Evolutionary conservation across 2,113 vertebrate species (phyloP), one percentile per base, ranked within the genome.

Genomic region (Cricetomys ansorgei): DNA sequence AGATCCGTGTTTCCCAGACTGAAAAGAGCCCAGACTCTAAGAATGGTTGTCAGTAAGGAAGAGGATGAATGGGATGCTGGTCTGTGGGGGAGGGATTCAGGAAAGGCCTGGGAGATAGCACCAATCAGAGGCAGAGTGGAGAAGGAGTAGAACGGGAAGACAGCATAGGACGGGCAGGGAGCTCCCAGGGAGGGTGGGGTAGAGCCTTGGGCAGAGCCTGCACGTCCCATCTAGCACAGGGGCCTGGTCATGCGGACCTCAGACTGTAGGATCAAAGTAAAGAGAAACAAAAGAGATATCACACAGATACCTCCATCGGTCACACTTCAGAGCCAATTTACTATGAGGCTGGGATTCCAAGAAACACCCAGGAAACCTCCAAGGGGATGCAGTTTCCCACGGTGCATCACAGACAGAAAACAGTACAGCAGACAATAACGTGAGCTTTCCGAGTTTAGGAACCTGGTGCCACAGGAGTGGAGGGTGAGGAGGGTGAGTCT

Each of bases 381-480:
- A 34, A 67, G 23, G 50, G 11, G 69, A 48, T 57, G 37, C 50
- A 27, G 6, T 45, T 27, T 15, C 62, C 37, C 25, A 7, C 34
- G 59, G 45, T 16, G 8, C 7, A 19, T 15, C 48, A 43, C 43
- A 31, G 64, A 5, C 11, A 5, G 57, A 37, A 40, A 31, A 65
- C 0, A 0, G 37, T 57, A 2, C 25, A 19, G 37, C 17, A 29
- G n/a, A 31, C 48, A 75, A 21, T 43, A 8, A 45, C 31, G 15
- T 21, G 53, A 29, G 16, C 40, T 43, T 89, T 75, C 40, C 37
- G 16, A 11, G 27, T 8, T 43, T 48, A 40, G 70, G 29, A n/a
- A 34, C 31, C 3, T 29, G 1, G 67, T 40, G 13, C 7, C 19
- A 11, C 7, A 34, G 19, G 25, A 25, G 11, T 13, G 1, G 6